These are phyloP conservation scores for Meloidogyne exigua DNA, from an alignment of 1,140 invertebrate genomes.

Conservation along the genomic window DNA sequence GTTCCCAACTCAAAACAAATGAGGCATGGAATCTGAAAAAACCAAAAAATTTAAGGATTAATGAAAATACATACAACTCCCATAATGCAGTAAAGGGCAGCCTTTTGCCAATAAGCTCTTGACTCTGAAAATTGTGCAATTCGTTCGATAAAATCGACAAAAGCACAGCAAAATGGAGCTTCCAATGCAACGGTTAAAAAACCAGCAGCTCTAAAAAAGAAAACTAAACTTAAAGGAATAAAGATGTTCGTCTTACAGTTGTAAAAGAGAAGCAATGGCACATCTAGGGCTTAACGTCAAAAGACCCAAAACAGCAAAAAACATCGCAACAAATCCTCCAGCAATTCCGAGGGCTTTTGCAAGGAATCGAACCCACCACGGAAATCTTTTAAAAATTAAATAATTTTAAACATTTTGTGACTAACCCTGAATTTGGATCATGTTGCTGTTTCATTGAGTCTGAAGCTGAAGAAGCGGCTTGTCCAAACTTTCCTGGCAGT, in stretches of 20 bases:
- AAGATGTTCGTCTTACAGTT: constrained; percentile 71
- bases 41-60: not conserved
- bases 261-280: constrained; percentile 79
- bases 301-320: constrained; percentile 79
- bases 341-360: constrained; percentile 79
- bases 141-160: constrained; percentile 84
- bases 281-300: constrained; percentile 73
- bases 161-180: constrained; percentile 89
- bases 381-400: constrained; percentile 56
- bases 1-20: constrained; percentile 76
- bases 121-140: constrained; percentile 78
- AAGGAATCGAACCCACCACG: constrained; percentile 84
- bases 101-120: constrained; percentile 84
- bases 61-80: constrained; percentile 8
- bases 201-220: constrained; percentile 72
- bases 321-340: constrained; percentile 81
- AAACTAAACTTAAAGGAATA: not conserved
- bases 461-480: constrained; percentile 34
- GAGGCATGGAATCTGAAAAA: constrained; percentile 69
- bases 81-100: constrained; percentile 76
- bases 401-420: constrained; percentile 62
- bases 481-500: constrained; percentile 24
- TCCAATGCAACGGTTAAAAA: constrained; percentile 82
- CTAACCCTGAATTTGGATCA: constrained; percentile 56
- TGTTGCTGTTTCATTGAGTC: constrained; percentile 63